Percentiles rank a stretch among this genome's conserved stretches.
Conservation (phyloP, 1,140 invertebrate species). For the Dryas iulia region DNA sequence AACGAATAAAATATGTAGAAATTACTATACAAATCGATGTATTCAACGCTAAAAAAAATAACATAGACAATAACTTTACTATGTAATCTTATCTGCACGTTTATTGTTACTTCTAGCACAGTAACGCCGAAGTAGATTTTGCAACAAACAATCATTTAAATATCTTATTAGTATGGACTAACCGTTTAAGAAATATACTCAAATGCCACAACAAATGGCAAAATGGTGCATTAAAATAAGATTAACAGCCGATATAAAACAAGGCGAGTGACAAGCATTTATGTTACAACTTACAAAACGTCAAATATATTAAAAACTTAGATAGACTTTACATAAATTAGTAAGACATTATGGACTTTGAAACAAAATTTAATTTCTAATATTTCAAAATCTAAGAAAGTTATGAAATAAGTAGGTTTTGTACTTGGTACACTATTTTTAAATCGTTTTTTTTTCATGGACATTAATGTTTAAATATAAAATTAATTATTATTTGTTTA, state of each 20-base stretch:
- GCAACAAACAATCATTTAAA: neutral
- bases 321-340: neutral
- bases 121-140: neutral
- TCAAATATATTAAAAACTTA: neutral
- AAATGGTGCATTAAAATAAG: slow-evolving; percentile 12
- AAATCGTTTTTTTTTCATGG: too few species aligned
- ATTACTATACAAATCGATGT: too few species aligned
- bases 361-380: neutral
- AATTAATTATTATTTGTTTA: too few species aligned
- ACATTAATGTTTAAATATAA: too few species aligned
- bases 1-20: too few species aligned
- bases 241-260: slow-evolving; percentile 18
- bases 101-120: neutral
- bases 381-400: neutral
- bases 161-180: neutral
- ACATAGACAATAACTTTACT: neutral
- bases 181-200: slow-evolving; percentile 8
- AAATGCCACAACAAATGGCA: slow-evolving; percentile 25
- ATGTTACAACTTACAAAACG: neutral
- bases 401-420: too few species aligned
- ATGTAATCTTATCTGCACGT: neutral
- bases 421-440: too few species aligned
- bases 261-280: slow-evolving; percentile 11
- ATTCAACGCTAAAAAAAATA: neutral
- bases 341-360: neutral